Conservation (phyloP, 2,888 invertebrate species). For the Drosophila atripex region DNA sequence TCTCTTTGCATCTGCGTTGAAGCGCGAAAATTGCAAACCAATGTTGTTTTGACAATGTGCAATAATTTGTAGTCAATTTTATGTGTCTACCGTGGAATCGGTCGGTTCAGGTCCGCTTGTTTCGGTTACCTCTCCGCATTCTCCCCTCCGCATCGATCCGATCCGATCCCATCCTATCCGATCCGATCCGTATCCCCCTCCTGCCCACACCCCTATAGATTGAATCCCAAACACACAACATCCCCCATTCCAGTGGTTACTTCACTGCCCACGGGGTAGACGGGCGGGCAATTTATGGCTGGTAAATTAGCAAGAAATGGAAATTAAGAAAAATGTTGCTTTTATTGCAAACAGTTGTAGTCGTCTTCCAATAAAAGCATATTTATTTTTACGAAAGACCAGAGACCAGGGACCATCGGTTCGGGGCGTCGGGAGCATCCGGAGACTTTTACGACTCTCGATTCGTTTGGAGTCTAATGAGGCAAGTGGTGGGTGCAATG, state of each 20-base stretch:
- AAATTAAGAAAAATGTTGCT: conserved; percentile 79
- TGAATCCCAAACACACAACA: conserved; percentile 2
- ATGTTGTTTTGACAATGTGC: conserved; percentile 83
- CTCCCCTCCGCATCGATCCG: not conserved
- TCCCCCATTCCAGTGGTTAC: conserved; percentile 11
- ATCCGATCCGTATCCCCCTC: not conserved
- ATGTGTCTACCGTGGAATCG: conserved; percentile 73
- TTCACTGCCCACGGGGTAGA: conserved; percentile 60
- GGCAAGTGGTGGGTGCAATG: conserved; percentile 66
- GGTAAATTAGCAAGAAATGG: conserved; percentile 79
- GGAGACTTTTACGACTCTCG: conserved; percentile 70
- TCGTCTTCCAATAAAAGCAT: conserved; percentile 77
- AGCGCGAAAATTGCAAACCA: conserved; percentile 83
- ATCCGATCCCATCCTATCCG: not conserved
- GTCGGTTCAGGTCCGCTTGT: conserved; percentile 67
- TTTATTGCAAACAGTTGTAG: conserved; percentile 79
- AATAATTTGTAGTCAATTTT: conserved; percentile 80
- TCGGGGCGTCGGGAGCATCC: conserved; percentile 2
- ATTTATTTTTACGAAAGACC: conserved; percentile 67
- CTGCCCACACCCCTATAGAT: not conserved
- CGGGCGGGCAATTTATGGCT: conserved; percentile 72
- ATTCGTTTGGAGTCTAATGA: conserved; percentile 73
- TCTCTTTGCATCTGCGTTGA: conserved; percentile 75
- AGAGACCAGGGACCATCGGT: not conserved
- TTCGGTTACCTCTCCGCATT: conserved; percentile 35